phyloP scores from a whole-genome alignment of 1,140 invertebrate genomes.

The Zaprionus tsacasi region DNA sequence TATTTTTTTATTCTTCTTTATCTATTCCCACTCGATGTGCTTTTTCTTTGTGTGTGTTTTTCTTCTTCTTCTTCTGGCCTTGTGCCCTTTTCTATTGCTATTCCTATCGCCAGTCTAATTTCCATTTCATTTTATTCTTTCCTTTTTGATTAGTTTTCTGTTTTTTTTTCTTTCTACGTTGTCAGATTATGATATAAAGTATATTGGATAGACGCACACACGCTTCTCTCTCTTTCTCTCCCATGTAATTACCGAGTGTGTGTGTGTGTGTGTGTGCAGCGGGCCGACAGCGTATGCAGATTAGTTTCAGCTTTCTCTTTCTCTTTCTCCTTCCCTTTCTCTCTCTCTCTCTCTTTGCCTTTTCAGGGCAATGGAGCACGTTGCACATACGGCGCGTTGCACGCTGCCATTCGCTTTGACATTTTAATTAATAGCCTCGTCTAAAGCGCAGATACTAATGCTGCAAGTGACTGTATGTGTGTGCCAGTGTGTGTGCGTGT shows the following conservation, averaged over 20 bases:
- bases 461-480: not conserved
- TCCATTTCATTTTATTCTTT: slow-evolving; percentile 9
- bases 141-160: slow-evolving; percentile 6
- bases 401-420: slow-evolving; percentile 40
- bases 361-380: slow-evolving; percentile 26
- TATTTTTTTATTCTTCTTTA: not conserved
- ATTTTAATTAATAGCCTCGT: slow-evolving; percentile 56
- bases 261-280: not conserved
- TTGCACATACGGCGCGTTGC: slow-evolving; percentile 42
- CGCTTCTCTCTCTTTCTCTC: not conserved
- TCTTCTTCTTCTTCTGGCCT: not conserved
- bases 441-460: slow-evolving; percentile 3
- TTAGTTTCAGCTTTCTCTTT: slow-evolving; percentile 30
- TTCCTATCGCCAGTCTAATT: slow-evolving; percentile 5
- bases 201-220: slow-evolving; percentile 19
- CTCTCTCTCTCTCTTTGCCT: not conserved
- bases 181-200: slow-evolving; percentile 16
- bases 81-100: not conserved
- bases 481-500: not conserved
- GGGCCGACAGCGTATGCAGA: slow-evolving; percentile 41
- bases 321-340: not conserved
- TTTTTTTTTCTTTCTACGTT: slow-evolving; percentile 1
- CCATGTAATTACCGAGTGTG: slow-evolving; percentile 12
- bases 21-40: not conserved
- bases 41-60: too few relatives aligned